Conservation (phyloP, 2,797 vertebrate genomes). For the Liasis olivaceus region DNA sequence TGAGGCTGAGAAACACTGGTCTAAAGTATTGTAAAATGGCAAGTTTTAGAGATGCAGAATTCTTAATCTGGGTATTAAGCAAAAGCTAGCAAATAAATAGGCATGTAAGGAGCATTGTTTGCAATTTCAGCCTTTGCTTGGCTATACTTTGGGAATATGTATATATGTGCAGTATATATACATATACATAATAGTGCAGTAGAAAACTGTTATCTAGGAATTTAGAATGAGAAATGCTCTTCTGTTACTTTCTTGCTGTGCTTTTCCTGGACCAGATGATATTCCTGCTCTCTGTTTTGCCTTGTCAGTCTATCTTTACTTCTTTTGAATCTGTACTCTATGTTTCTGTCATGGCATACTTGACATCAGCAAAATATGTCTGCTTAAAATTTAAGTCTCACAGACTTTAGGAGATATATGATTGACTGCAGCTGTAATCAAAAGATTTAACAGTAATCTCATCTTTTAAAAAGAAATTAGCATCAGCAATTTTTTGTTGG, state of each 20-base stretch:
- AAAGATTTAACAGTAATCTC: neutral
- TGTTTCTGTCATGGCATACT: neutral
- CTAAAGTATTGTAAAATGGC: neutral
- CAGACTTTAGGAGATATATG: neutral
- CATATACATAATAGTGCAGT: neutral
- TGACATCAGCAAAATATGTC: conserved; percentile 26
- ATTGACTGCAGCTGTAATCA: neutral
- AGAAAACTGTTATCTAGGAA: neutral
- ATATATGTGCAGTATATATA: neutral
- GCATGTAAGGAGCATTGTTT: neutral
- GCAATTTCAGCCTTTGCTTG: neutral
- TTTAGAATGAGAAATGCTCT: neutral
- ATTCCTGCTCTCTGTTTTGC: neutral
- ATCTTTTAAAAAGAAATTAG: neutral
- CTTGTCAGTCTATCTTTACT: neutral
- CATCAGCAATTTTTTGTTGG: neutral
- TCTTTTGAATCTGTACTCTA: conserved; percentile 18
- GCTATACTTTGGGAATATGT: neutral
- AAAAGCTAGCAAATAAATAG: neutral
- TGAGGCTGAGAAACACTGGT: neutral
- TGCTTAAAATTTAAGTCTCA: neutral
- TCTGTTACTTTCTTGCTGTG: neutral
- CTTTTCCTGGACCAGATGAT: neutral
- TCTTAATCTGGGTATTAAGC: neutral
- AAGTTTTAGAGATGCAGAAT: neutral